phyloP scores from a whole-genome alignment of 2,113 vertebrate species.

The Brachyhypopomus occidentalis region DNA sequence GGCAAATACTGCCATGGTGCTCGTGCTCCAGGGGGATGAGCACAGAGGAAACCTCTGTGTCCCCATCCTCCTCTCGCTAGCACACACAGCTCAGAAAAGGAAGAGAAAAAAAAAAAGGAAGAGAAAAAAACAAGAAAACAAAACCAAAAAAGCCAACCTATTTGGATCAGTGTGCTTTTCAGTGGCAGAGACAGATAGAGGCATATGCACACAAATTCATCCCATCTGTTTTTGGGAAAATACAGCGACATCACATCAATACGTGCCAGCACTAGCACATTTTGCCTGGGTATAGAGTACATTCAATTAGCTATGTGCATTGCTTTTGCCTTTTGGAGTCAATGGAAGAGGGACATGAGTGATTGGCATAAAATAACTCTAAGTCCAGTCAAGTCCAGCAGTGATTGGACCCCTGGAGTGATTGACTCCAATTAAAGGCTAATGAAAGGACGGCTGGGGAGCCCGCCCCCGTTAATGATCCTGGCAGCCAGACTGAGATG shows the following conservation, averaged over 20 bases:
- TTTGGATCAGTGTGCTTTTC: conserved; percentile 38
- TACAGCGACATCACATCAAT: conserved; percentile 41
- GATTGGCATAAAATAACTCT: conserved; percentile 48
- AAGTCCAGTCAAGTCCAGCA: conserved; percentile 40
- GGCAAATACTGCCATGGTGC: conserved; percentile 36
- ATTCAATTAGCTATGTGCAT: conserved; percentile 43
- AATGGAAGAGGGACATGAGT: conserved; percentile 32
- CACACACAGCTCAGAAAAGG: conserved; percentile 9
- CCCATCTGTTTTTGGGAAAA: conserved; percentile 50
- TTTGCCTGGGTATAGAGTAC: conserved; percentile 39
- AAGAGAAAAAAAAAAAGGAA: background rate
- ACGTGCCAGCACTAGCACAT: conserved; percentile 40
- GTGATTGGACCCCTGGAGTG: conserved; percentile 40
- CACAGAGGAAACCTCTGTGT: conserved; percentile 18
- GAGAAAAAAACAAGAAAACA: background rate
- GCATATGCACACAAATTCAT: conserved; percentile 46
- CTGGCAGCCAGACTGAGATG: conserved; percentile 41
- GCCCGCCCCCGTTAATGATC: conserved; percentile 39
- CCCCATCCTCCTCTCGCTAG: conserved; percentile 1
- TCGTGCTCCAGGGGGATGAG: conserved; percentile 32
- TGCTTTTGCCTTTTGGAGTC: conserved; percentile 40
- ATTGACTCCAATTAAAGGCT: conserved; percentile 46
- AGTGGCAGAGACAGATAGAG: conserved; percentile 41
- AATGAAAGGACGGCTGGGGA: conserved; percentile 48
- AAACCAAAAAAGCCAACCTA: conserved; percentile 18